A percentile compares a stretch with the other conserved stretches of the same genome.
These are phyloP conservation scores for Zaprionus lineosus DNA, from an alignment of 2,888 invertebrate species.

Conservation along the genomic window DNA sequence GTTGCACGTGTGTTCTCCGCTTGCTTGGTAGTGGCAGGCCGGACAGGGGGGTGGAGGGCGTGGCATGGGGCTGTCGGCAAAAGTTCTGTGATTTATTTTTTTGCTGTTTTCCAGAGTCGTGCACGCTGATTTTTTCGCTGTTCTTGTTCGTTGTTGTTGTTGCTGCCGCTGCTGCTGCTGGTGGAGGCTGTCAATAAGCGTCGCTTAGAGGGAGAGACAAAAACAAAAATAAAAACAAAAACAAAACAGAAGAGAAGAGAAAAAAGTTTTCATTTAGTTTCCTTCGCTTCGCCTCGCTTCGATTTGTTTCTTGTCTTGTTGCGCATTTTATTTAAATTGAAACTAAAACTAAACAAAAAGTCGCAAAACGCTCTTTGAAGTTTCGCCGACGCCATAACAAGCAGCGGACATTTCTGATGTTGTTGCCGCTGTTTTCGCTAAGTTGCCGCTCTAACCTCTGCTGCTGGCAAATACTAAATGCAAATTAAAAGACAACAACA, in stretches of 20 bases:
- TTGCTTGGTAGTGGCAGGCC: too few species aligned
- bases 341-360: slow-evolving; percentile 42
- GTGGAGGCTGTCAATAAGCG: slow-evolving; percentile 35
- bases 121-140: slow-evolving; percentile 17
- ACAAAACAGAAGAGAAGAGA: not conserved
- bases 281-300: slow-evolving; percentile 8
- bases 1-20: not conserved
- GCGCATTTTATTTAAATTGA: slow-evolving; percentile 63
- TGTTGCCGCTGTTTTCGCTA: slow-evolving; percentile 30
- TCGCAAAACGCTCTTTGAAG: slow-evolving; percentile 60
- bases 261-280: slow-evolving; percentile 21
- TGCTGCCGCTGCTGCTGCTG: slow-evolving; percentile 3
- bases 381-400: slow-evolving; percentile 66
- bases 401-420: slow-evolving; percentile 57
- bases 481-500: slow-evolving; percentile 61
- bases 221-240: slow-evolving; percentile 6
- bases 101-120: slow-evolving; percentile 22
- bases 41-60: too few species aligned
- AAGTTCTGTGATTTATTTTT: not conserved
- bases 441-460: too few species aligned
- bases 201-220: too few species aligned
- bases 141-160: slow-evolving; percentile 11
- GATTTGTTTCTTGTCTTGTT: slow-evolving; percentile 36
- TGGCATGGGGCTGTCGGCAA: not conserved
- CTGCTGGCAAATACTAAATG: slow-evolving; percentile 52